phyloP scores from a whole-genome alignment of 1,140 invertebrate genomes.

The Geopemphigus sp. region DNA sequence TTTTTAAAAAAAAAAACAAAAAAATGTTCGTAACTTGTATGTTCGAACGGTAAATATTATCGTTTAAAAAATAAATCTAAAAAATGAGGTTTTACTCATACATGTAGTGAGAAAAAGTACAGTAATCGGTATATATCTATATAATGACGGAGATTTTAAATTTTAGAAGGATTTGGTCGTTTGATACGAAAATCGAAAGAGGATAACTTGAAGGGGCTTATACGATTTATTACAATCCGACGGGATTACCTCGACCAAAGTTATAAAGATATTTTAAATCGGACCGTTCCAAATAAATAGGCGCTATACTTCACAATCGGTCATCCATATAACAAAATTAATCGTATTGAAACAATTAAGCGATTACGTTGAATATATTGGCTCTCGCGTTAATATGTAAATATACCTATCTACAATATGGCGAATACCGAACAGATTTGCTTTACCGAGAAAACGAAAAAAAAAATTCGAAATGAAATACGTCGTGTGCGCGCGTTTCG shows the following conservation, averaged over 20 bases:
- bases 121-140: too few relatives aligned
- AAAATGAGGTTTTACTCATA: background rate
- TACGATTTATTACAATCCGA: constrained; percentile 23
- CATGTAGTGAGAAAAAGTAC: background rate
- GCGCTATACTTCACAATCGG: background rate
- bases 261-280: constrained; percentile 40
- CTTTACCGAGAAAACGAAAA: too few relatives aligned
- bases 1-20: too few relatives aligned
- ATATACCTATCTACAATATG: background rate
- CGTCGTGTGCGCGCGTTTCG: too few relatives aligned
- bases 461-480: too few relatives aligned
- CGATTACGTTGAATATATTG: background rate
- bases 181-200: constrained; percentile 35
- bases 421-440: background rate
- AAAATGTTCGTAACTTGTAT: background rate
- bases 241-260: constrained; percentile 14
- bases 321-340: background rate
- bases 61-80: constrained; percentile 12
- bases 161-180: constrained; percentile 18
- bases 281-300: constrained; percentile 5
- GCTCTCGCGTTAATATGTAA: background rate
- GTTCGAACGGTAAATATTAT: background rate
- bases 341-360: background rate
- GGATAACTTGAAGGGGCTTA: constrained; percentile 20
- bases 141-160: background rate